Conservation (phyloP, 2,113 vertebrate genomes). For the Chloropsis cyanopogon region DNA sequence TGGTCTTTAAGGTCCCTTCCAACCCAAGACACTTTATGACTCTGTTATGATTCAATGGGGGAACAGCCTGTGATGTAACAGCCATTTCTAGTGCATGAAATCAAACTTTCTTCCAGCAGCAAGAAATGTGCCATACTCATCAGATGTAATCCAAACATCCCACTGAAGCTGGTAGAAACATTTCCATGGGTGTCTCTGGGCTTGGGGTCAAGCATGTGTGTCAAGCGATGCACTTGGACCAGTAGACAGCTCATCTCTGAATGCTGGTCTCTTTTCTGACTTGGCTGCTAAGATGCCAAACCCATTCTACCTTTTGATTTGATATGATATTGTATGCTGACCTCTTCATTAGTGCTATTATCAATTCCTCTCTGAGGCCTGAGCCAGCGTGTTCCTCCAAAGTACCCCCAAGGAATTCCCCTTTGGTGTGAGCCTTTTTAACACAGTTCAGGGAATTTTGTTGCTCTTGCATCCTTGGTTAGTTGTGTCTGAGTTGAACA, state of each 20-base stretch:
- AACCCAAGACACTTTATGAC: background rate
- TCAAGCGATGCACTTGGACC: background rate
- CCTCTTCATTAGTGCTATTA: background rate
- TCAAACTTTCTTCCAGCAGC: background rate
- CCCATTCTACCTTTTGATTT: background rate
- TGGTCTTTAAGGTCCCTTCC: background rate
- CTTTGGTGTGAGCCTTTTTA: background rate
- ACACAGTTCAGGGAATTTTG: background rate
- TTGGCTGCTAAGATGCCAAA: background rate
- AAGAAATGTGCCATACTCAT: background rate
- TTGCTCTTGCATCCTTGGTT: background rate
- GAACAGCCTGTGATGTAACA: background rate
- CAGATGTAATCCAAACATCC: background rate
- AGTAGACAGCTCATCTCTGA: background rate
- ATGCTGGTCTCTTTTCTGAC: background rate
- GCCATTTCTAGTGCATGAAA: background rate
- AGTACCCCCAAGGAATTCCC: background rate
- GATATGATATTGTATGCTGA: background rate
- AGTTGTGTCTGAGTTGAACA: background rate
- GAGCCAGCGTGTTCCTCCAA: background rate
- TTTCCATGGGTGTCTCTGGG: background rate
- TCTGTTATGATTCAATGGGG: background rate
- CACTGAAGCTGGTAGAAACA: background rate
- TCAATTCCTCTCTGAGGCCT: background rate
- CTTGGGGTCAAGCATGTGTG: fast-evolving